phyloP scores from a whole-genome alignment of 2,888 invertebrate species.

The Metacarcinus magister region DNA sequence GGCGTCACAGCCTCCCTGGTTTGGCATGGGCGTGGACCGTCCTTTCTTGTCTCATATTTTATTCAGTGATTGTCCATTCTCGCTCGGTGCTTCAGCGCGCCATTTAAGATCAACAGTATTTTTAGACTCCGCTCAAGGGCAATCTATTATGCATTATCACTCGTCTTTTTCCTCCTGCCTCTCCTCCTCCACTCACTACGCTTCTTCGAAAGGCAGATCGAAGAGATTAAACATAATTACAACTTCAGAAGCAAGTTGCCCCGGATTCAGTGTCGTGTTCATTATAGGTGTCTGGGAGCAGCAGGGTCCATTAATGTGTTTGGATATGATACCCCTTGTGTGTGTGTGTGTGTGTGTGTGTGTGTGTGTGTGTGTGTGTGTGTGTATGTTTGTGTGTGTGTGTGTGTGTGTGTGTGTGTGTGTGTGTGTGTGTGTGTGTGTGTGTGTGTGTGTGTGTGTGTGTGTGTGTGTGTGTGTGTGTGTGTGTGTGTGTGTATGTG shows the following conservation, averaged over 20 bases:
- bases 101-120: constrained; percentile 22
- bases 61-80: constrained; percentile 60
- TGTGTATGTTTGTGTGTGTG: constrained; percentile 44
- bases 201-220: constrained; percentile 43
- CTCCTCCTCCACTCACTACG: not conserved
- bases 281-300: not conserved
- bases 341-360: constrained; percentile 48
- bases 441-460: too few species aligned
- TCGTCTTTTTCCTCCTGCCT: not conserved
- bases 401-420: constrained; percentile 50
- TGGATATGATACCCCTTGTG: constrained; percentile 22
- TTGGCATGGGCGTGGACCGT: constrained; percentile 42
- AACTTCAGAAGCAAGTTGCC: constrained; percentile 14
- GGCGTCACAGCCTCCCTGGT: constrained; percentile 15
- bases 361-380: constrained; percentile 52
- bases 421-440: not conserved
- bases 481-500: constrained; percentile 27
- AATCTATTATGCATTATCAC: constrained; percentile 43
- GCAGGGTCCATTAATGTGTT: constrained; percentile 14
- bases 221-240: constrained; percentile 37
- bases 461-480: constrained; percentile 5
- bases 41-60: constrained; percentile 37
- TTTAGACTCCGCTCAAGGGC: not conserved
- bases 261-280: not conserved
- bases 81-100: constrained; percentile 30